Evolutionary conservation across 2,113 vertebrate genomes (phyloP).

Genomic region (Mobula birostris): DNA sequence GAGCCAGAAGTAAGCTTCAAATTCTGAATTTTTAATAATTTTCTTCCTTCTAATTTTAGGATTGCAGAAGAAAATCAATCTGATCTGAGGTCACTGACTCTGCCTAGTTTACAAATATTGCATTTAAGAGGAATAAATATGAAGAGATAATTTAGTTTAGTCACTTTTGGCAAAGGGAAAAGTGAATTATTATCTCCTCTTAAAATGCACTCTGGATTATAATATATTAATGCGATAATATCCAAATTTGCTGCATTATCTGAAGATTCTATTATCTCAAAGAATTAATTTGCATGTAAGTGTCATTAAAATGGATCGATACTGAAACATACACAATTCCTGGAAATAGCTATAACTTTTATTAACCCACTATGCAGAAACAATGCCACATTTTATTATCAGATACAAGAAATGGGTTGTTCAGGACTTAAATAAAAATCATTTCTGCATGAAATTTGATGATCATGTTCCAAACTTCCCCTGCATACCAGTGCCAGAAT

Average conservation of each 20-base stretch:
- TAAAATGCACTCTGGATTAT: neutral
- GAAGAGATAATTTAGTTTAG: neutral
- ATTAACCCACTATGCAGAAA: neutral
- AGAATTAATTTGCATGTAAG: neutral
- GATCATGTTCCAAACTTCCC: neutral
- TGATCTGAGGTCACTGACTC: neutral
- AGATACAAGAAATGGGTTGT: neutral
- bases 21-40: neutral
- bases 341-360: neutral
- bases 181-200: neutral
- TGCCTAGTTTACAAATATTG: neutral
- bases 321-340: neutral
- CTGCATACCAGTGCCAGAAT: neutral
- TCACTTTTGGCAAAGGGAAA: neutral
- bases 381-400: neutral
- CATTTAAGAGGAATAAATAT: neutral
- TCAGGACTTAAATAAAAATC: neutral
- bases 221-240: neutral
- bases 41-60: neutral
- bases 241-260: neutral
- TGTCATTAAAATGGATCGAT: neutral
- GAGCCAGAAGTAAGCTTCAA: neutral
- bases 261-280: neutral
- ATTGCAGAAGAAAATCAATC: neutral
- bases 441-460: neutral